phyloP scores from a whole-genome alignment of 2,888 invertebrate genomes.

The Anthophora plumipes region DNA sequence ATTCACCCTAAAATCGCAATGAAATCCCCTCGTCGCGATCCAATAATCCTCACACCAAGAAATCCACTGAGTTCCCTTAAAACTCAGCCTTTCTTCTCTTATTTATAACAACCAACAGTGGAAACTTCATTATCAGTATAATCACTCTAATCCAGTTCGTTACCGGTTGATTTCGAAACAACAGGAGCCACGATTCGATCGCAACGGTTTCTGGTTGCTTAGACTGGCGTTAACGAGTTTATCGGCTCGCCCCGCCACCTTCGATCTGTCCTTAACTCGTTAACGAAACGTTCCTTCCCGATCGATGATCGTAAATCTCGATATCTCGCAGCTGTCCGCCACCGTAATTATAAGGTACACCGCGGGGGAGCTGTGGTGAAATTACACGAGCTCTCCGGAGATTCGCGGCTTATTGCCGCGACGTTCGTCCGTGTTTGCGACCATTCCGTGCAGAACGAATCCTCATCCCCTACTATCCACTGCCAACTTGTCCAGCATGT shows the following conservation, averaged over 20 bases:
- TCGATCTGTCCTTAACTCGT: conserved; percentile 50
- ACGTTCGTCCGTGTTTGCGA: conserved; percentile 20
- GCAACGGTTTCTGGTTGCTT: neutral
- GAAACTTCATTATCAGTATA: conserved; percentile 1
- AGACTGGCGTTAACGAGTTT: conserved; percentile 51
- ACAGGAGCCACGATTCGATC: neutral
- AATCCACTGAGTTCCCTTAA: too few relatives aligned
- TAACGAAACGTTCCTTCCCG: conserved; percentile 48
- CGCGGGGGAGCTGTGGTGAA: conserved; percentile 52
- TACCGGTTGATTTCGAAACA: neutral
- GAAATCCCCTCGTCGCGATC: too few relatives aligned
- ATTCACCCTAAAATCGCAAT: too few relatives aligned
- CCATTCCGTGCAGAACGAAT: conserved; percentile 21
- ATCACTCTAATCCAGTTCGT: neutral
- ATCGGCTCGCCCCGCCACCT: conserved; percentile 36
- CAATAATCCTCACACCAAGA: too few relatives aligned
- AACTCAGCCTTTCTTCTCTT: too few relatives aligned
- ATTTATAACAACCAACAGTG: neutral
- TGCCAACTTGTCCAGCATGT: neutral
- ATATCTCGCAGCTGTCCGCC: conserved; percentile 68
- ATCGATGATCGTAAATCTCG: conserved; percentile 74
- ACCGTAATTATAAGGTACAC: conserved; percentile 76
- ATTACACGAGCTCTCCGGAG: conserved; percentile 62
- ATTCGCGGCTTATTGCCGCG: conserved; percentile 51
- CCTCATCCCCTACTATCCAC: neutral